phyloP scores from a whole-genome alignment of 2,113 vertebrate genomes.

The Pithys albifrons region DNA sequence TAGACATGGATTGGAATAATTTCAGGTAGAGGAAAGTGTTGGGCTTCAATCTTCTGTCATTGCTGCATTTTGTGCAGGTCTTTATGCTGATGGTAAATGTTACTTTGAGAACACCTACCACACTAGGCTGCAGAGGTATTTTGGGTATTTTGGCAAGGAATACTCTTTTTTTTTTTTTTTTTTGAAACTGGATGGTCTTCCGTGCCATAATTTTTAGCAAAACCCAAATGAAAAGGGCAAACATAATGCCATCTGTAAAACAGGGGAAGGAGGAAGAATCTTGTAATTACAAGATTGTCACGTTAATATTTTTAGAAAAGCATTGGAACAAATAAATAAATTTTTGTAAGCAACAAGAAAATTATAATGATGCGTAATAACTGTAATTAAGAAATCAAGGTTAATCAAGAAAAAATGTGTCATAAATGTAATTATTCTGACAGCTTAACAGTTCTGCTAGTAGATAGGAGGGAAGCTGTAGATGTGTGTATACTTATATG shows the following conservation, averaged over 20 bases:
- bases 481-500: neutral
- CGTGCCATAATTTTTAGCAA: neutral
- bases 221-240: neutral
- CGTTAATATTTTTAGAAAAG: neutral
- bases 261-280: neutral
- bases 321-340: neutral
- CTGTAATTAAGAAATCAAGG: neutral
- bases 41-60: neutral
- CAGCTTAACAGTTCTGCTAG: neutral
- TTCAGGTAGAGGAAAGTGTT: neutral
- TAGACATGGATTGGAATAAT: neutral
- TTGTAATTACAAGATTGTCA: neutral
- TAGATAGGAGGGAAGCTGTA: neutral
- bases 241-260: neutral
- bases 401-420: neutral
- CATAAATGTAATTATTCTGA: neutral
- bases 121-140: neutral
- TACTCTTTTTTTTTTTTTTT: neutral
- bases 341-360: neutral
- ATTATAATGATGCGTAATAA: neutral
- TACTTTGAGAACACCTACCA: neutral
- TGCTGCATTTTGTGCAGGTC: neutral
- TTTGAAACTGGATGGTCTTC: neutral
- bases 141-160: neutral
- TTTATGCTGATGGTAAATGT: neutral